Evolutionary conservation across 2,797 vertebrate species (phyloP).

Genomic region (Diceros bicornis): DNA sequence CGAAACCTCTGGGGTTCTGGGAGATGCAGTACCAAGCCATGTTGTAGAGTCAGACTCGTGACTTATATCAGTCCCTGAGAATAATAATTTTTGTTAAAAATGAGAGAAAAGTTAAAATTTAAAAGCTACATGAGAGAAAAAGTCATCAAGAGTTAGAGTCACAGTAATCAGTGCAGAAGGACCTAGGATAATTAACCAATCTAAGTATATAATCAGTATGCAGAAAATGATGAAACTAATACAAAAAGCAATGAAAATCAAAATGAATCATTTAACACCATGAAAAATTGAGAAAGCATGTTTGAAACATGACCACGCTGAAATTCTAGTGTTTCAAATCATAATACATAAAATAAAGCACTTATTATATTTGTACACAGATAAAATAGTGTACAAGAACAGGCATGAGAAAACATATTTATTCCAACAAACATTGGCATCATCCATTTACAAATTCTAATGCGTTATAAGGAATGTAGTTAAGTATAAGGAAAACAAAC

Average conservation of each 20-base stretch:
- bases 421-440: background rate
- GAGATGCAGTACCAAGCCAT: background rate
- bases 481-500: background rate
- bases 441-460: background rate
- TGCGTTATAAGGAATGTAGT: background rate
- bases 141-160: background rate
- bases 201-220: background rate
- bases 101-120: background rate
- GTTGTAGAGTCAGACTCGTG: background rate
- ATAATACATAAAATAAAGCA: background rate
- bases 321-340: background rate
- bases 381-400: background rate
- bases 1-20: background rate
- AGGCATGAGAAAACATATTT: no score
- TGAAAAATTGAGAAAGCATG: background rate
- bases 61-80: background rate
- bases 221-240: background rate
- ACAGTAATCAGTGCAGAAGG: background rate
- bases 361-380: background rate
- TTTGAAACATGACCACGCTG: background rate
- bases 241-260: background rate
- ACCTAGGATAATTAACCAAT: background rate
- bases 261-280: background rate
- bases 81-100: background rate
- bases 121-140: background rate